Conservation (phyloP, 1,140 invertebrate species). For the Drosophila guanche region DNA sequence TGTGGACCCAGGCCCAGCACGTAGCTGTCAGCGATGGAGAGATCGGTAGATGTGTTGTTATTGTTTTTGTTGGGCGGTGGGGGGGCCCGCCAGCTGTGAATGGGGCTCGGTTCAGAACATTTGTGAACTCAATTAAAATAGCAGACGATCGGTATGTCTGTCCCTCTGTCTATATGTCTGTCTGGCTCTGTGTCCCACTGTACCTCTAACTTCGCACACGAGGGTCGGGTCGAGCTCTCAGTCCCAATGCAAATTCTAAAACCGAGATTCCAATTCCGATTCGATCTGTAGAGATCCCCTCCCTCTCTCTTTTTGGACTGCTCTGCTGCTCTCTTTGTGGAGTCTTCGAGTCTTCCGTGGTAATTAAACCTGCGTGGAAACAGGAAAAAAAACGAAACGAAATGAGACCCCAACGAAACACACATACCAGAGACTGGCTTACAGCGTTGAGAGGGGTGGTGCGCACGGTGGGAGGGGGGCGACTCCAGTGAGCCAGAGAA, state of each 20-base stretch:
- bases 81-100: conserved; percentile 48
- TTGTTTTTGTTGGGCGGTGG: neutral
- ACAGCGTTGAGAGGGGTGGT: conserved; percentile 11
- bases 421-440: conserved; percentile 48
- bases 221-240: too few species aligned
- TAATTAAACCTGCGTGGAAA: conserved; percentile 71
- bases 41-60: too few species aligned
- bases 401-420: conserved; percentile 29
- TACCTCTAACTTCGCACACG: too few species aligned
- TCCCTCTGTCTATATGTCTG: too few species aligned
- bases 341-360: conserved; percentile 14
- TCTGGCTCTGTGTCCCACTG: neutral
- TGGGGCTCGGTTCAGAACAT: conserved; percentile 52
- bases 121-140: conserved; percentile 82
- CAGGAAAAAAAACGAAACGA: conserved; percentile 26
- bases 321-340: too few species aligned
- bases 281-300: conserved; percentile 46
- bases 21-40: conserved; percentile 67
- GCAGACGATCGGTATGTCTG: conserved; percentile 54
- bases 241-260: conserved; percentile 56
- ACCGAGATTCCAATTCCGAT: conserved; percentile 56
- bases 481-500: conserved; percentile 8
- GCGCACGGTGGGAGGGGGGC: neutral
- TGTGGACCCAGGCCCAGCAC: conserved; percentile 45
- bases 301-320: neutral